Base-by-base conservation (phyloP, 2,113 vertebrate species). In the Anoura caudifer region DNA sequence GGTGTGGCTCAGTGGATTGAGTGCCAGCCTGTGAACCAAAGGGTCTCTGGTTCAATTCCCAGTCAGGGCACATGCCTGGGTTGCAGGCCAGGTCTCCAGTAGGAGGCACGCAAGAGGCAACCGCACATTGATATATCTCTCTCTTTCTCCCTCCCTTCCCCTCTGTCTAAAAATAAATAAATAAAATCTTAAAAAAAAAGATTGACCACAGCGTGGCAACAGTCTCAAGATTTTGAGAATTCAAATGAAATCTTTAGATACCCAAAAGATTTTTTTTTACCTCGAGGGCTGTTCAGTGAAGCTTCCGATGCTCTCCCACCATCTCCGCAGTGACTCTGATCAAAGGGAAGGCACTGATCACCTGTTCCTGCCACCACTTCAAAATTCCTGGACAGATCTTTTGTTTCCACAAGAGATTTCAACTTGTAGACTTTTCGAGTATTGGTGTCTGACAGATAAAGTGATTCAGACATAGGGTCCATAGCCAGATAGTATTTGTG, bases 401-500 rank as follows among this genome's bases (percentile, higher is more conserved):
- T 99, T 1, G 99, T 99, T 98, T 99, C 99, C 70, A 97, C 97
- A 7, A 99, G 99, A 94, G 99, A 99, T 97, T 99, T 99, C 97
- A 99, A 99, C 97, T 99, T 99, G 98, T 99, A 99, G 95, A 99
- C 99, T 98, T 99, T 99, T 96, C 99, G 99, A 91, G 99, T 99
- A 98, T 99, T 99, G 97, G 99, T 99, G 98, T 99, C 99, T 26
- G 99, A 99, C 84, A 99, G 98, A 93, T 99, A 99, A 77, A 99
- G 99, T 26, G 98, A 99, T 98, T 99, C 99, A 31, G 99, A 99
- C 94, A 99, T 98, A 0, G 99, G 99, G 97, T 99, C 99, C 98
- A 99, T 98, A 1, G 99, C 99, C 98, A 99, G 98, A 97, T 99
- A 99, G 84, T 99, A 99, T 98, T 99, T 99, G 97, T 99, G 99